Conservation (phyloP, 1,140 invertebrate genomes). For the Neodiprion pinetum region DNA sequence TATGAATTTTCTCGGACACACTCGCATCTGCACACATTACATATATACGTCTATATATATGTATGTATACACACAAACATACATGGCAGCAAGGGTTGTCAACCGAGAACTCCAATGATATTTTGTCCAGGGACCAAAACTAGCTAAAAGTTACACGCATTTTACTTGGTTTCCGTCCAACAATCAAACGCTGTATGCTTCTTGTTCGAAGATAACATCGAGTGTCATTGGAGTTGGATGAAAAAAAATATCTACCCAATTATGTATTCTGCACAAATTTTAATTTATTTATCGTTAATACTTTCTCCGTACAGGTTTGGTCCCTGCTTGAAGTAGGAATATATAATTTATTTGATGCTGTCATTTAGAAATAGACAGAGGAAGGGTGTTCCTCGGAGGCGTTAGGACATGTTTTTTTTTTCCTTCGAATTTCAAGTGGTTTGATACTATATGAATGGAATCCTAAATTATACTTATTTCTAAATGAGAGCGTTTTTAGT, state of each 20-base stretch:
- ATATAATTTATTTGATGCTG: background rate
- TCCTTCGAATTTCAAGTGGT: background rate
- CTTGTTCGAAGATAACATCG: too few relatives aligned
- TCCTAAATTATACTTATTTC: too few relatives aligned
- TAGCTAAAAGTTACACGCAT: background rate
- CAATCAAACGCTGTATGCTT: too few relatives aligned
- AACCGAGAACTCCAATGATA: too few relatives aligned
- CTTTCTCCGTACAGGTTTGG: background rate
- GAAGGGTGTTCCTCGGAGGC: background rate
- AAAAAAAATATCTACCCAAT: background rate
- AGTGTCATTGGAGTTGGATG: too few relatives aligned
- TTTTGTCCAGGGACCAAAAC: background rate
- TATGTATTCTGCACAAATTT: background rate
- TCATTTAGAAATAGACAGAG: background rate
- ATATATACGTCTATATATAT: too few relatives aligned
- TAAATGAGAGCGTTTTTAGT: too few relatives aligned
- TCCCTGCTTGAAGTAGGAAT: background rate
- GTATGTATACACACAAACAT: too few relatives aligned
- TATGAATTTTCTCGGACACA: constrained; percentile 1
- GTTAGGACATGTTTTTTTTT: background rate
- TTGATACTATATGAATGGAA: too few relatives aligned
- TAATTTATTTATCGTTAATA: background rate
- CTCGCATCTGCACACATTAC: background rate
- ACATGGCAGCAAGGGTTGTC: too few relatives aligned
- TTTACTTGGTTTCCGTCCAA: too few relatives aligned